phyloP scores from a whole-genome alignment of 2,888 invertebrate genomes.

The Torymus texanus region DNA sequence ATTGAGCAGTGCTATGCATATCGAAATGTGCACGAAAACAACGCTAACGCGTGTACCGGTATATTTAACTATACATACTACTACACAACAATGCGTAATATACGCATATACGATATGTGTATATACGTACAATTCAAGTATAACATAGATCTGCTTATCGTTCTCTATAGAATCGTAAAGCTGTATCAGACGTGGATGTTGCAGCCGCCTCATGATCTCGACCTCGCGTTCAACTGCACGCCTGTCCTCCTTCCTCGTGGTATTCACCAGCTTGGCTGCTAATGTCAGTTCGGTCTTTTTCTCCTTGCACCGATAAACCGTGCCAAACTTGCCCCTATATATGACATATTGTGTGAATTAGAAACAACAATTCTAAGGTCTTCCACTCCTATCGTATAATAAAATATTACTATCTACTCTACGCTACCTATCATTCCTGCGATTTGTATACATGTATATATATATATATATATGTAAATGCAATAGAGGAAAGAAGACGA shows the following conservation, averaged over 20 bases:
- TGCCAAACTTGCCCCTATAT: conserved; percentile 96
- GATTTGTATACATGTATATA: too few species aligned
- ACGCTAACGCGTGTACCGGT: too few species aligned
- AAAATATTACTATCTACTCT: too few species aligned
- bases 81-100: too few species aligned
- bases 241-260: conserved; percentile 89
- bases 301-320: conserved; percentile 94
- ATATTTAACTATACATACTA: too few species aligned
- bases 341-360: not conserved
- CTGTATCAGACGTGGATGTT: conserved; percentile 96
- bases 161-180: conserved; percentile 98
- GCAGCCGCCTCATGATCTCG: conserved; percentile 95
- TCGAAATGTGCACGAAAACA: too few species aligned
- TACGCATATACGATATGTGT: too few species aligned
- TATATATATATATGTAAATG: too few species aligned
- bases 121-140: conserved; percentile 96
- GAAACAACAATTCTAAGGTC: not conserved
- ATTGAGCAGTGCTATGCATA: too few species aligned
- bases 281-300: conserved; percentile 86
- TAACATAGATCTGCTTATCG: conserved; percentile 95
- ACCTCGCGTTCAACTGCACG: conserved; percentile 96
- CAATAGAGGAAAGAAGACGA: too few species aligned
- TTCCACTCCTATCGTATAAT: too few species aligned
- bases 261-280: conserved; percentile 95
- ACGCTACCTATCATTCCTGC: too few species aligned